Evolutionary conservation across 2,113 vertebrate genomes (phyloP), one percentile per base, ranked within the genome.

Genomic region (Corydoras sp.): DNA sequence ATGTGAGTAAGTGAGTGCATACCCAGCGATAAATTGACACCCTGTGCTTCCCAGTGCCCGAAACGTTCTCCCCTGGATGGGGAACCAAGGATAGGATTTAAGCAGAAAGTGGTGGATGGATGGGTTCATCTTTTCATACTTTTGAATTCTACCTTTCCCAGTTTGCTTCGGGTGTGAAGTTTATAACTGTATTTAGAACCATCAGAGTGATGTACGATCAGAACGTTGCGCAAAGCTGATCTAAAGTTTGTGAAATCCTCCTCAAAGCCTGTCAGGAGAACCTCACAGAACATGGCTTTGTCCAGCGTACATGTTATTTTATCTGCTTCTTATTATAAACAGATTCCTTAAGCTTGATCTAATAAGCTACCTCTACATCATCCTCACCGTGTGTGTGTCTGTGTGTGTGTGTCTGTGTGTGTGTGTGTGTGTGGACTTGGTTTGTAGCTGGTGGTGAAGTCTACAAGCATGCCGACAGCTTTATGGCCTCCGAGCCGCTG

Each of bases 401-500:
- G 76, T 81, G 69, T 63, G 18, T 72, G 68, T 61, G 61, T 64
- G 29, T 66, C 32, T 62, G 66, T 58, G 73, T 79, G 51, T 76
- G 43, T 65, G 48, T 68, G 68, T 61, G 60, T 65, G 53, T 78
- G 76, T 76, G 58, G 63, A 67, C 67, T 65, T 62, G 64, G 10
- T 10, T 53, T 64, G 53, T 58, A 43, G 35, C 7, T 43, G 4
- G 35, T 5, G 92, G 91, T 88, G 85, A 89, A 86, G 84, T 86
- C 87, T 92, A 90, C 90, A 92, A 88, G 85, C 85, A 89, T 88
- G 84, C 80, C 92, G 91, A 92, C 90, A 94, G 91, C 85, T 95
- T 93, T 93, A 92, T 88, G 83, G 89, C 88, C 85, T 84, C 81
- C 83, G 84, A 81, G 84, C 83, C 86, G 87, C 30, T 48, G 84